Percentiles rank a stretch among this genome's conserved stretches.
phyloP scores from a whole-genome alignment of 1,140 invertebrate species.

The Drosophila takahashii region DNA sequence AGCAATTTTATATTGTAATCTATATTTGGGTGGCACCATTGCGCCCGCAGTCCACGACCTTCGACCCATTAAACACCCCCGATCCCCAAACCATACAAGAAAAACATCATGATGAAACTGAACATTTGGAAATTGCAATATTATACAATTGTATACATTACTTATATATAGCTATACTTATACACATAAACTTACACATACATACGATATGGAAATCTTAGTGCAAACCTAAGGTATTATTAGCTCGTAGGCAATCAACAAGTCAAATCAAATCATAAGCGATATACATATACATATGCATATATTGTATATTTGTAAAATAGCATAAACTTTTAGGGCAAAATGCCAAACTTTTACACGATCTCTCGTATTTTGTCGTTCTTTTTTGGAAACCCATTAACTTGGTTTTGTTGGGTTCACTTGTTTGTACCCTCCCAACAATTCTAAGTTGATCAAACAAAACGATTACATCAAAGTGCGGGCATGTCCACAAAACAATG shows the following conservation, averaged over 20 bases:
- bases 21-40: constrained; percentile 20
- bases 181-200: constrained; percentile 46
- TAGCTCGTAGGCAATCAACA: constrained; percentile 82
- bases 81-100: constrained; percentile 27
- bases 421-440: constrained; percentile 22
- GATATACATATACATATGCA: constrained; percentile 50
- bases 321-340: constrained; percentile 65
- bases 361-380: constrained; percentile 77
- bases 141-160: constrained; percentile 80
- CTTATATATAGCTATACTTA: constrained; percentile 61
- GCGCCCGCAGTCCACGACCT: constrained; percentile 9
- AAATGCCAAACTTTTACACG: constrained; percentile 66
- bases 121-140: constrained; percentile 79
- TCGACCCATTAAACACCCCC: constrained; percentile 9
- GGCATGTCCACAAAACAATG: constrained; percentile 35
- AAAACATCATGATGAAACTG: constrained; percentile 52
- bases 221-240: constrained; percentile 81
- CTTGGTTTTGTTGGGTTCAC: constrained; percentile 30
- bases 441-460: constrained; percentile 34
- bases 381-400: constrained; percentile 55
- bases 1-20: constrained; percentile 76
- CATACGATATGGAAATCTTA: constrained; percentile 75
- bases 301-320: constrained; percentile 61
- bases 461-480: constrained; percentile 43
- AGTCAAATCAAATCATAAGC: constrained; percentile 77